Conservation (phyloP, 64 coral and sea anemone species). For the Dendrophyllia cribrosa region DNA sequence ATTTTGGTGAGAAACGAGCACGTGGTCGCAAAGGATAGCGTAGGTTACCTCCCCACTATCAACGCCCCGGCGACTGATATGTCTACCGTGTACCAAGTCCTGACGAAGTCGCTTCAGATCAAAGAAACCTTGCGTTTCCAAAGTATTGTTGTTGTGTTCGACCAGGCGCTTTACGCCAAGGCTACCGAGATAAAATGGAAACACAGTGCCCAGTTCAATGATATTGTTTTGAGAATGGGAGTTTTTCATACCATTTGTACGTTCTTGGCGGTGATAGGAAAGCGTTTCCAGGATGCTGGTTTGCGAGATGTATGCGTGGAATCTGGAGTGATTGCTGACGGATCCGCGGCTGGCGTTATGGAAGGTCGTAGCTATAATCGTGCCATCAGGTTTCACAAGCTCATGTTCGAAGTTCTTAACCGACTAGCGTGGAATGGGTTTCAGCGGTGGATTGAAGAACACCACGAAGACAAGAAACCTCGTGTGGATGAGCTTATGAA, state of each 20-base stretch:
- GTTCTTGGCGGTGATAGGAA: slow-evolving; percentile 42
- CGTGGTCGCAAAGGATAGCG: slow-evolving; percentile 36
- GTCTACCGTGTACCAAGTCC: slow-evolving; percentile 53
- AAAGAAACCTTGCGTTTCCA: slow-evolving; percentile 26
- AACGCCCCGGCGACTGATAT: slow-evolving; percentile 52
- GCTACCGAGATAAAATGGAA: slow-evolving; percentile 55
- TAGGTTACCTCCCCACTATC: slow-evolving; percentile 56
- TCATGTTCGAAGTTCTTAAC: slow-evolving; percentile 50
- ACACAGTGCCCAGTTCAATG: slow-evolving; percentile 42
- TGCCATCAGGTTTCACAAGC: slow-evolving; percentile 32
- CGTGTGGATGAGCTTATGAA: not conserved
- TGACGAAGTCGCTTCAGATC: slow-evolving; percentile 15
- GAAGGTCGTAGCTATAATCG: slow-evolving; percentile 53
- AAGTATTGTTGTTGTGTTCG: slow-evolving; percentile 45
- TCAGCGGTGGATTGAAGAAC: not conserved
- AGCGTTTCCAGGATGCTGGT: slow-evolving; percentile 54
- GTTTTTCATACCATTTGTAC: slow-evolving; percentile 46
- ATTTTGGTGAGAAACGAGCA: slow-evolving; percentile 38
- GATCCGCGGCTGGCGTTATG: slow-evolving; percentile 46
- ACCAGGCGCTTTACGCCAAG: slow-evolving; percentile 32
- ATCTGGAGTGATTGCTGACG: slow-evolving; percentile 36
- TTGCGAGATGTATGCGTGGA: slow-evolving; percentile 8
- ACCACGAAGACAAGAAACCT: slow-evolving; percentile 34
- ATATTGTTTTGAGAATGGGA: slow-evolving; percentile 36
- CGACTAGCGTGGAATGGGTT: slow-evolving; percentile 34